These are phyloP conservation scores for Cabera pusaria DNA, from an alignment of 2,888 invertebrate species.

Conservation along the genomic window DNA sequence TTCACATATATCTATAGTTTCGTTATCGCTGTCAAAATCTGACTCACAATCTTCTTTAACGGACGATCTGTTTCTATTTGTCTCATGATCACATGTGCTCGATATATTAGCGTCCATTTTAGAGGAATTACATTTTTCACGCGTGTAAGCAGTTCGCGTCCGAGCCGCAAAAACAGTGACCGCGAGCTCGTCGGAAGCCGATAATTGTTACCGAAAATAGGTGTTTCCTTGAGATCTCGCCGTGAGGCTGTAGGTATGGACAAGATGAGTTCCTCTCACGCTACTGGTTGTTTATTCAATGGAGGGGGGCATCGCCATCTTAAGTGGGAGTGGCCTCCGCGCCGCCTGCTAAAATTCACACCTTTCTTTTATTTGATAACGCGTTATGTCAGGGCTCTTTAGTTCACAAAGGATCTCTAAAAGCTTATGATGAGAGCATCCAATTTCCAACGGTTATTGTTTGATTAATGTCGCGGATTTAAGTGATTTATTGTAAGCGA, in stretches of 20 bases:
- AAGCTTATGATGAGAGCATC: constrained; percentile 78
- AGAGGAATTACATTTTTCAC: constrained; percentile 20
- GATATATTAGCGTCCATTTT: constrained; percentile 69
- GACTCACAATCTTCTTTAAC: constrained; percentile 56
- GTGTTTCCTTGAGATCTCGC: constrained; percentile 60
- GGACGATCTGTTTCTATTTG: constrained; percentile 39
- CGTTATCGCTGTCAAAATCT: constrained; percentile 74
- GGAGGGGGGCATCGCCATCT: constrained; percentile 79
- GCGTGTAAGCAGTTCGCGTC: constrained; percentile 16
- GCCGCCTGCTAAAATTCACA: constrained; percentile 81
- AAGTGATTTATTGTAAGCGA: constrained; percentile 64
- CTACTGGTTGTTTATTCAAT: constrained; percentile 62
- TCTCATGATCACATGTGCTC: constrained; percentile 70
- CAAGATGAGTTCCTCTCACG: constrained; percentile 57
- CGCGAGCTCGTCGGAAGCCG: constrained; percentile 50
- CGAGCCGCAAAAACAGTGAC: constrained; percentile 47
- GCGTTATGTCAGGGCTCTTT: constrained; percentile 79
- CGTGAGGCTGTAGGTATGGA: constrained; percentile 70
- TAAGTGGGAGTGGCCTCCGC: constrained; percentile 71
- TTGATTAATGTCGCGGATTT: constrained; percentile 74
- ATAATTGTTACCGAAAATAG: constrained; percentile 81
- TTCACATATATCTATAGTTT: constrained; percentile 77
- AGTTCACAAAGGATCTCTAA: constrained; percentile 77
- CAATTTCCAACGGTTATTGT: constrained; percentile 73
- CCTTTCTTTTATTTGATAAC: constrained; percentile 83